phyloP scores from a whole-genome alignment of 2,797 vertebrate genomes.

The Takifugu rubripes region DNA sequence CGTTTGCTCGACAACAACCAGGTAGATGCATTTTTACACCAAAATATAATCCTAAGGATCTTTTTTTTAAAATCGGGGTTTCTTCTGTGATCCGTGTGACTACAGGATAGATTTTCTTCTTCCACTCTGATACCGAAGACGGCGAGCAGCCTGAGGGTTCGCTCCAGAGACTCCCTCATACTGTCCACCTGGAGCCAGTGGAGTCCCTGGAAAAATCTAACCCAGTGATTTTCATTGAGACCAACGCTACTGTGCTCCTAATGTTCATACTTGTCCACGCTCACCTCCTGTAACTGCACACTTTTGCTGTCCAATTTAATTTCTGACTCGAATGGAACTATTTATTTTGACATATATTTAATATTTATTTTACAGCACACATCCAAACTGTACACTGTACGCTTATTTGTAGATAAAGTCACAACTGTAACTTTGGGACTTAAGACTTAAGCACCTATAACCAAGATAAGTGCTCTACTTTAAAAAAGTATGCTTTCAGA shows the following conservation, averaged over 20 bases:
- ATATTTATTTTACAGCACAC: constrained; percentile 12
- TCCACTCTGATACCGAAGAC: constrained; percentile 39
- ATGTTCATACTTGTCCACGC: constrained; percentile 11
- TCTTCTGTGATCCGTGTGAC: constrained; percentile 24
- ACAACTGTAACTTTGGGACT: too few relatives aligned
- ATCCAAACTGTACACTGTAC: background rate
- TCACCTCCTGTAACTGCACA: background rate
- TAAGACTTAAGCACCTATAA: too few relatives aligned
- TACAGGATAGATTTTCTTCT: constrained; percentile 13
- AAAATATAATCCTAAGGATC: background rate
- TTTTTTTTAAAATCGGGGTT: background rate
- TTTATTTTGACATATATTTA: constrained; percentile 25
- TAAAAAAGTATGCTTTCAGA: too few relatives aligned
- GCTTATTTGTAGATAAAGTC: background rate
- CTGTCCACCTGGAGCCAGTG: constrained; percentile 74
- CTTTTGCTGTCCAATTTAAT: background rate
- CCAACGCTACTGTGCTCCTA: constrained; percentile 21
- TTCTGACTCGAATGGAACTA: constrained; percentile 15
- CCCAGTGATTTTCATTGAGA: constrained; percentile 25
- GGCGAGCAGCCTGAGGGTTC: constrained; percentile 66
- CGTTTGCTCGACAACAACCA: constrained; percentile 50
- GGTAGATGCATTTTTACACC: constrained; percentile 38
- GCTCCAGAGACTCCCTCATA: constrained; percentile 71
- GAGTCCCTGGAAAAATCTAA: constrained; percentile 76
- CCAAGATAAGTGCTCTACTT: too few relatives aligned